phyloP scores from a whole-genome alignment of 2,113 vertebrate genomes.

The Gorsachius goisagi region DNA sequence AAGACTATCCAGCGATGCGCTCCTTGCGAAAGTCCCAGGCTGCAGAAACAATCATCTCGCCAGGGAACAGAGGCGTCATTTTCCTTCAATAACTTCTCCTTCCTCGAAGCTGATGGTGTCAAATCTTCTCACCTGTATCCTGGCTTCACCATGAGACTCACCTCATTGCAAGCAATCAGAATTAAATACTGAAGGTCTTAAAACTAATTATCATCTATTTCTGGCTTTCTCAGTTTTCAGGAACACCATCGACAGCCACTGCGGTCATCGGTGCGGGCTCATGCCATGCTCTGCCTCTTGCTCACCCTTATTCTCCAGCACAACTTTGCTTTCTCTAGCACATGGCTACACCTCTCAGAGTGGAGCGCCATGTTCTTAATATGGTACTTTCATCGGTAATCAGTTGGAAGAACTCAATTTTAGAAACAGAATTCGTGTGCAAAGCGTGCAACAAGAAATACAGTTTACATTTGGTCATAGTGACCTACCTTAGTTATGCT shows the following conservation, averaged over 20 bases:
- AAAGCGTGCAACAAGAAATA: conserved; percentile 76
- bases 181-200: neutral
- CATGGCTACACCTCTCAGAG: neutral
- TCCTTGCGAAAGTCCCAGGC: neutral
- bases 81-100: neutral
- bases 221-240: neutral
- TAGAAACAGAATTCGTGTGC: conserved; percentile 78
- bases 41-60: neutral
- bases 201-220: neutral
- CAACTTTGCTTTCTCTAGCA: conserved; percentile 1
- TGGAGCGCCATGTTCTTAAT: neutral
- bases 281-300: neutral
- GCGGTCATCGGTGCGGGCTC: neutral
- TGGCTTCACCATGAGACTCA: neutral
- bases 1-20: neutral
- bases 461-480: conserved; percentile 72
- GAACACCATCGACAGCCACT: neutral
- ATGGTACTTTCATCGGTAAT: conserved; percentile 12
- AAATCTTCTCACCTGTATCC: neutral
- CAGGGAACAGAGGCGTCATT: neutral
- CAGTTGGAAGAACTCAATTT: conserved; percentile 76
- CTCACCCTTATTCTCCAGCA: neutral
- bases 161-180: neutral
- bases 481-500: conserved; percentile 70
- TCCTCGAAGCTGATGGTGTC: neutral